Conservation (phyloP, 2,797 vertebrate species). For the Gymnocypris eckloni region DNA sequence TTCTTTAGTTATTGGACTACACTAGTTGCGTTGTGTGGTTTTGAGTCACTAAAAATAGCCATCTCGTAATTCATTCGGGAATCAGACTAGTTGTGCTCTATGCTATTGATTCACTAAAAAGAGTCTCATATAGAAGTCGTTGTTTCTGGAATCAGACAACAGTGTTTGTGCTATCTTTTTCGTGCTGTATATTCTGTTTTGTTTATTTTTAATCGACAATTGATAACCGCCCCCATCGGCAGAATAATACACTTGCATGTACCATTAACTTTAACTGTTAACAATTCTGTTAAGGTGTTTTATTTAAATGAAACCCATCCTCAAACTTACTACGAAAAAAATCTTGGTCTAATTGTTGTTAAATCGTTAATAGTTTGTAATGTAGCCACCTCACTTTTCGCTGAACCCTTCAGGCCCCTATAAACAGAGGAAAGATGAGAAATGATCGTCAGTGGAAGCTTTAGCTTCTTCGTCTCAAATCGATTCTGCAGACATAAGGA, state of each 20-base stretch:
- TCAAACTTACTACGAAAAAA: not conserved
- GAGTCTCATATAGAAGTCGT: not conserved
- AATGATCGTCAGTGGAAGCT: slow-evolving; percentile 27
- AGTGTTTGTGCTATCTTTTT: not conserved
- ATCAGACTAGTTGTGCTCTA: not conserved
- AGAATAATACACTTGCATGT: not conserved
- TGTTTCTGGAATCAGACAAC: not conserved
- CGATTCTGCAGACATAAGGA: slow-evolving; percentile 50
- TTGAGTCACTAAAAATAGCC: not conserved
- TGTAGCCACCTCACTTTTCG: not conserved
- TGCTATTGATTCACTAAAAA: slow-evolving; percentile 1
- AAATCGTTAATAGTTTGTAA: slow-evolving; percentile 9
- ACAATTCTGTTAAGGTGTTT: not conserved
- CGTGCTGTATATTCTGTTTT: not conserved
- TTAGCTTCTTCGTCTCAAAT: slow-evolving; percentile 47
- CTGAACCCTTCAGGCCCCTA: slow-evolving; percentile 4
- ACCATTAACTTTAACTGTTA: not conserved
- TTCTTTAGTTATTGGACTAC: not conserved
- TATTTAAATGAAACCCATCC: not conserved
- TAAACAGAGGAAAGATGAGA: slow-evolving; percentile 35
- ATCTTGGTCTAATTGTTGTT: slow-evolving; percentile 12
- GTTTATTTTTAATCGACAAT: not conserved
- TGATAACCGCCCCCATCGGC: not conserved
- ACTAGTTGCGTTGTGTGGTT: not conserved
- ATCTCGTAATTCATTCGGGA: not conserved